Percentiles rank a stretch among this genome's conserved stretches.
phyloP scores from a whole-genome alignment of 2,797 vertebrate species.

The Garrulus glandarius region DNA sequence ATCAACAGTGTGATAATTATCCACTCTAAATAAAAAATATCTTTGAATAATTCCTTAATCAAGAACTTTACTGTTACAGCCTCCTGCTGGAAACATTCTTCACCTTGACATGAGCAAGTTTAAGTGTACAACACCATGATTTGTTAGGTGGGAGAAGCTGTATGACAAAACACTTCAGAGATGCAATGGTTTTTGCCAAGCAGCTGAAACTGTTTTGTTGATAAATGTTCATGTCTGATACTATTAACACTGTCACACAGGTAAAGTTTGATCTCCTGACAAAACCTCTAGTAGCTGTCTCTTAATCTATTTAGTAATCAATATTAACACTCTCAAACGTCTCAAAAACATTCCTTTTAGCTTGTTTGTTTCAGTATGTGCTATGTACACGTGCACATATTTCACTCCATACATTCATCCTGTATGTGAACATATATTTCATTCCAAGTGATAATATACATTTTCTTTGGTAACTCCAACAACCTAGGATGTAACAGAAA shows the following conservation, averaged over 20 bases:
- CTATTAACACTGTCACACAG: conserved; percentile 44
- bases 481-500: neutral
- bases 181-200: conserved; percentile 61
- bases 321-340: conserved; percentile 66
- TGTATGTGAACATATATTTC: conserved; percentile 44
- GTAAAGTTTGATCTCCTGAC: conserved; percentile 70
- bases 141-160: conserved; percentile 67
- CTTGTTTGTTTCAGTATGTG: conserved; percentile 10
- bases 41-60: conserved; percentile 38
- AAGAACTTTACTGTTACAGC: conserved; percentile 25
- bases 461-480: neutral
- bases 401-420: neutral
- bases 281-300: conserved; percentile 64
- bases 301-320: conserved; percentile 75
- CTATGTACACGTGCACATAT: neutral
- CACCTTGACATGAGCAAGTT: conserved; percentile 55
- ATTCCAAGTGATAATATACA: conserved; percentile 21
- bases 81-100: conserved; percentile 51
- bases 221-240: conserved; percentile 64
- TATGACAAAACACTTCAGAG: conserved; percentile 67
- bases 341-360: conserved; percentile 41
- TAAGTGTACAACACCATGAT: conserved; percentile 64
- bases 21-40: conserved; percentile 22
- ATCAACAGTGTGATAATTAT: conserved; percentile 8
- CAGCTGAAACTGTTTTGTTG: conserved; percentile 67